These are phyloP conservation scores for Drosophila kanapiae DNA, from an alignment of 1,140 invertebrate species.

Conservation along the genomic window DNA sequence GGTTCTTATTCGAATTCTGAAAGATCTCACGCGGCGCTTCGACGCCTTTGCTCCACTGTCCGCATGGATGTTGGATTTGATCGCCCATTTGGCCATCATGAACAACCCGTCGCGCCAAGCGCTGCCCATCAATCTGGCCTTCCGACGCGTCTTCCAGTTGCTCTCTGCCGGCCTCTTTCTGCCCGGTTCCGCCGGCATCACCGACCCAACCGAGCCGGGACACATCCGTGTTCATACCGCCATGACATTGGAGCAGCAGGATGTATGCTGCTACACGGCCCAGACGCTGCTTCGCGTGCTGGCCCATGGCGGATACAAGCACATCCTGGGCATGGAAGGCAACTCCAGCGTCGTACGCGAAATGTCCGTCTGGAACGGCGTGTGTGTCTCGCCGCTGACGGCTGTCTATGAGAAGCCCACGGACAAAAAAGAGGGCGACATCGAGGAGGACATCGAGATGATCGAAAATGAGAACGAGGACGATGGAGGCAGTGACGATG, in stretches of 20 bases:
- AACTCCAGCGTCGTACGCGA: conserved; percentile 91
- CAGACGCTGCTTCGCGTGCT: conserved; percentile 94
- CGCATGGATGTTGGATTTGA: conserved; percentile 98
- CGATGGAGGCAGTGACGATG: conserved; percentile 74
- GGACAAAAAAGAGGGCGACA: conserved; percentile 86
- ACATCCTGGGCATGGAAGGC: conserved; percentile 92
- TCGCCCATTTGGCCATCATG: conserved; percentile 98
- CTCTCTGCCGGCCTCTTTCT: conserved; percentile 97
- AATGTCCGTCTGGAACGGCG: conserved; percentile 97
- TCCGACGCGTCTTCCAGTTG: conserved; percentile 94
- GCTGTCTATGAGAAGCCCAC: conserved; percentile 92
- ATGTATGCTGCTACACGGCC: conserved; percentile 96
- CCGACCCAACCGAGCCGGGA: conserved; percentile 96
- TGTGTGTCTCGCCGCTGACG: conserved; percentile 96
- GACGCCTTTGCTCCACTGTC: conserved; percentile 95
- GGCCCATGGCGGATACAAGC: conserved; percentile 96
- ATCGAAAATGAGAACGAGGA: conserved; percentile 85
- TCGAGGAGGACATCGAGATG: conserved; percentile 86
- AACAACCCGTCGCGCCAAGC: conserved; percentile 97
- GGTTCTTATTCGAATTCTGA: conserved; percentile 94
- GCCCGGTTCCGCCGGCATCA: conserved; percentile 97
- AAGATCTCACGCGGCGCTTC: conserved; percentile 95
- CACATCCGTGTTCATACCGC: conserved; percentile 95
- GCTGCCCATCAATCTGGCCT: conserved; percentile 95
- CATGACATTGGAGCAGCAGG: conserved; percentile 97